Base-by-base conservation (phyloP, 2,888 invertebrate genomes). In the Lamellibrachia satsuma region DNA sequence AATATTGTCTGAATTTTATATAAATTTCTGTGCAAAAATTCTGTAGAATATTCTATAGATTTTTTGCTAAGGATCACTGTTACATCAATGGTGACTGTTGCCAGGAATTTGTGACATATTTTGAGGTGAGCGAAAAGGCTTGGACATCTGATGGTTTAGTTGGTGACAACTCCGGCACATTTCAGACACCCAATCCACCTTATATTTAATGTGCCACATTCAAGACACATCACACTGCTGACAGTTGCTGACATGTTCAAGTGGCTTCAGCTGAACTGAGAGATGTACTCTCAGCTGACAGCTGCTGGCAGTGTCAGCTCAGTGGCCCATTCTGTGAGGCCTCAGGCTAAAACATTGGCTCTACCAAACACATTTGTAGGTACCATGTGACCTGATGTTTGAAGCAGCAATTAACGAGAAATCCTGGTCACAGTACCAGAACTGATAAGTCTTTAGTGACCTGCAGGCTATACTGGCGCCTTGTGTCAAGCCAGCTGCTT, bases 341-440 rank as follows among this genome's bases (percentile, higher is more conserved):
- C 75, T 4, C 75, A 75, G 75, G 75, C 75, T n/a, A 75, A 75
- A 75, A 22, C 75, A 55, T 55, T 9, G n/a, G 75, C 75, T 75
- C 75, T 22, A 75, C 75, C 4, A 75, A 75, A 75, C 75, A 39
- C 39, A 75, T 75, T 75, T 57, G 57, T 57, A 15, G 15, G 75
- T 15, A 75, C 75, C 75, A 75, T 75, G 75, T 75, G 75, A 75
- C 75, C n/a, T 75, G 75, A 75, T 22, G 75, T 75, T 75, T 75
- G 75, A 75, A 75, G 75, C 22, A 2, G 75, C 75, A n/a, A 75
- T 75, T 75, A 75, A 75, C 22, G 75, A 75, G 75, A 75, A 75
- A 39, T 15, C 75, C n/a, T 75, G 75, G 15, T 75, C n/a, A 22
- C n/a, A n/a, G 75, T 75, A n/a, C 75, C 75, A 75, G 75, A 11